Base-by-base conservation (phyloP, 92 coral and sea anemone genomes). In the Muricea muricata region DNA sequence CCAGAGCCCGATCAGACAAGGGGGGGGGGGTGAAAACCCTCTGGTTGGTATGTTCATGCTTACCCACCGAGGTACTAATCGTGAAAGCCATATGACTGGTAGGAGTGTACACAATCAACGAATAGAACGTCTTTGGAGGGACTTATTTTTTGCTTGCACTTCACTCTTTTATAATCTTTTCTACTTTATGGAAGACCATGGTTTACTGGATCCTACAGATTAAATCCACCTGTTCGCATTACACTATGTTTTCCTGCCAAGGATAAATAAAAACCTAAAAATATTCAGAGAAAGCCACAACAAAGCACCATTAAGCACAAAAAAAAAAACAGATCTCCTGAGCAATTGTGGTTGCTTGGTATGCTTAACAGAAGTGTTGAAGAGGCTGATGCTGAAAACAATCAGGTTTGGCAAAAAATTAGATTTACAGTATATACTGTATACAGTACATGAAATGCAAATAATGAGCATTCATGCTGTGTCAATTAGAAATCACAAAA, bases 181-280 rank as follows among this genome's bases (percentile, higher is more conserved):
- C 80, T 78, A 48, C 32, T 46, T 42, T 30, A 77, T 86, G 85
- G 85, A 86, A 65, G 77, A 21, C 5, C 29, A 25, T 50, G 85
- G 55, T 30, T 54, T 86, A 11, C 79, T 86, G 9, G 42, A 37
- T 37, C 42, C 42, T 37, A 37, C 42, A 37, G 42, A 37, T 37
- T 4, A 37, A 37, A 30, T 86, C 72, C 85, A 86, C 39, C 24
- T 85, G 33, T 60, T 47, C 46, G 84, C 84, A 23, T 70, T 85
- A 39, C 89, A 86, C 28, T 86, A 80, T 57, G 90, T 86, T 18
- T 86, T 48, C 86, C 66, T 79, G n/a, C 86, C 90, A 26, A 57
- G 82, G 25, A 86, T 86, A 15, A 86, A 86, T 73, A 13, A 23
- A 23, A 41, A 70, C 58, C 81, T 86, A 20, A 14, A 35, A 39